These are phyloP conservation scores for Falco berigora DNA, from an alignment of 2,797 vertebrate genomes.

Conservation along the genomic window DNA sequence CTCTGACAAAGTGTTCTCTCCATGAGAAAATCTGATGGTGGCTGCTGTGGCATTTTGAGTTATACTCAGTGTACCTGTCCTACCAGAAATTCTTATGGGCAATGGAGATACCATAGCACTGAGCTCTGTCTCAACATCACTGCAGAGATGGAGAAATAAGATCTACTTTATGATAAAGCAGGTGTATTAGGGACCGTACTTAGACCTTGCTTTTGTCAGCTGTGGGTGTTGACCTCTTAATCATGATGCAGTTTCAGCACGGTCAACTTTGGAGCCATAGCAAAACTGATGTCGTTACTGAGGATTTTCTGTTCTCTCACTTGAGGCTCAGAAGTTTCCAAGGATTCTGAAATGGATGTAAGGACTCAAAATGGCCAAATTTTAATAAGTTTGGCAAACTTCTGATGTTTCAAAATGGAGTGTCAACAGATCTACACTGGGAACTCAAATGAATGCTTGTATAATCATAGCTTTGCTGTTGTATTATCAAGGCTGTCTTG, in stretches of 20 bases:
- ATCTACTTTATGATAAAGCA: not conserved
- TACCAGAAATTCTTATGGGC: not conserved
- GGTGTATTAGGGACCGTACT: not conserved
- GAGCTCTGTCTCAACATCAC: not conserved
- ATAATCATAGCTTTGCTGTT: constrained; percentile 59
- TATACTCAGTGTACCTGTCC: not conserved
- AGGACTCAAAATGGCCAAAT: not conserved
- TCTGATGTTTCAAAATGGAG: not conserved
- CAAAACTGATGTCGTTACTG: not conserved
- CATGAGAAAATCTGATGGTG: not conserved
- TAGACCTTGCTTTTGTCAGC: not conserved
- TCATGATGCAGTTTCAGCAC: not conserved
- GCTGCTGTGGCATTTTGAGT: not conserved
- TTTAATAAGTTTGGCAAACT: not conserved
- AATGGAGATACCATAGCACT: not conserved
- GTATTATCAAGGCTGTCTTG: constrained; percentile 62
- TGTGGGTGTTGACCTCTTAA: not conserved
- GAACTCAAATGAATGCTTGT: constrained; percentile 38
- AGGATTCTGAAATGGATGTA: not conserved
- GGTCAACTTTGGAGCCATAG: not conserved
- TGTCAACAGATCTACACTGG: constrained; percentile 12
- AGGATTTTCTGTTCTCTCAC: not conserved
- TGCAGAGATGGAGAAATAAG: not conserved
- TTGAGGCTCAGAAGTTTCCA: not conserved
- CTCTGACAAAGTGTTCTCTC: not conserved